Base-by-base conservation (phyloP, 1,140 invertebrate genomes). In the Eriosoma lanigerum region DNA sequence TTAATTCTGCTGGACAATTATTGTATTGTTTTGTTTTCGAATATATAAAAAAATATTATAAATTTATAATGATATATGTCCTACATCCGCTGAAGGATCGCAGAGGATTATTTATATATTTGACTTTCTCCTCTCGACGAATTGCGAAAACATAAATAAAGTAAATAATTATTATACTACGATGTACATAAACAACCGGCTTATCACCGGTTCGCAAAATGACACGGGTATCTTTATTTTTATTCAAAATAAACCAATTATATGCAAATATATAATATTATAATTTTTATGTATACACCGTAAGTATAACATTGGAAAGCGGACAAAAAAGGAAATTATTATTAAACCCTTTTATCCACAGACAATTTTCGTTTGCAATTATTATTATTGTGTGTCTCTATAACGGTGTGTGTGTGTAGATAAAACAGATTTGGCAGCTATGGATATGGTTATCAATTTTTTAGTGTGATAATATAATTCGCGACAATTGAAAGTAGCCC, bases 251-350 rank as follows among this genome's bases (percentile, higher is more conserved):
- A 72, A 68, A 72, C 17, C 10, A 72, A 72, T 52, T 72, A 17
- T 29, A 52, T 72, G 46, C 21, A 72, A 72, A 72, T 50, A 62
- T 3, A 15, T 32, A 26, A 72, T 29, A 48, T 38, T 38, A 62
- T 66, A 70, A 15, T 9, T 4, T 4, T 4, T 38, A 38, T 8
- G 32, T 4, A 13, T 38, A 15, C 17, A 32, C 60, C 17, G 26
- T 38, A n/a, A 5, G 58, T 32, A 32, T 68, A 64, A 64, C 44
- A 12, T 68, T 52, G 46, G 46, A 72, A 72, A 72, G 24, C 46
- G 13, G 68, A 46, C 52, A 46, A 21, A 29, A 70, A 44, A 21
- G 46, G 32, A 68, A 68, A 68, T 48, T 24, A 72, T 72, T 72
- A 52, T 72, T 46, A 50, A 72, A 72, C 68, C 9, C 50, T 72